Evolutionary conservation across 1,140 invertebrate species (phyloP), one percentile per base, ranked within the genome.

Genomic region (Chlorops oryzae): DNA sequence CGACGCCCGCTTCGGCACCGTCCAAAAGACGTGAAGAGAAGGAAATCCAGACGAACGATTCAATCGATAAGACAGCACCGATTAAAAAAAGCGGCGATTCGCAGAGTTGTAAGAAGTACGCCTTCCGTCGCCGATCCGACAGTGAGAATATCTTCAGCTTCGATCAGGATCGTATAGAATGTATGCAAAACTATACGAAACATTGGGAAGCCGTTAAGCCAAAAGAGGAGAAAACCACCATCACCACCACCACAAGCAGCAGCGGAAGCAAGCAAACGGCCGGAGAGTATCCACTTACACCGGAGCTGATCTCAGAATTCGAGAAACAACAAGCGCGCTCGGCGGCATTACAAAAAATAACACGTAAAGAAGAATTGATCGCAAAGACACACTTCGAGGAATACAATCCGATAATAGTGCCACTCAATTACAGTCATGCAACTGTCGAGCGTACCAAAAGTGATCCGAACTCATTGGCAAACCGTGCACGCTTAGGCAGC

Each of bases 381-480:
- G 79, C 79, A 40, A 80, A 81, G 57, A 80, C 80, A 35, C 80
- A 80, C 55, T 81, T 81, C 55, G 78, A 80, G 52, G 80, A 81
- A 56, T 81, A 81, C 50, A 80, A 81, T 66, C 78, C 79, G 0
- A 61, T 70, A 43, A 51, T 70, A 48, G 65, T 61, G 4, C 64
- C 69, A 0, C 32, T 70, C 0, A 65, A 54, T 28, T 79, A 80
- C 55, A 70, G 72, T 12, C 85, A 87, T 61, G 79, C 80, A 15
- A 84, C 84, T 1, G 85, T 90, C 0, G 87, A 89, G 70, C 76
- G 87, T 47, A 89, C 87, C 6, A 90, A 89, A 64, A 89, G 86
- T 57, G 88, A 90, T 75, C 87, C 88, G 1, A 88, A 88, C 62
- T 83, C 81, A 27, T 70, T 83, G 44, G 81, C 85, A 0, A 80